Conservation (phyloP, 2,888 invertebrate species). For the Drosophila mimetica region DNA sequence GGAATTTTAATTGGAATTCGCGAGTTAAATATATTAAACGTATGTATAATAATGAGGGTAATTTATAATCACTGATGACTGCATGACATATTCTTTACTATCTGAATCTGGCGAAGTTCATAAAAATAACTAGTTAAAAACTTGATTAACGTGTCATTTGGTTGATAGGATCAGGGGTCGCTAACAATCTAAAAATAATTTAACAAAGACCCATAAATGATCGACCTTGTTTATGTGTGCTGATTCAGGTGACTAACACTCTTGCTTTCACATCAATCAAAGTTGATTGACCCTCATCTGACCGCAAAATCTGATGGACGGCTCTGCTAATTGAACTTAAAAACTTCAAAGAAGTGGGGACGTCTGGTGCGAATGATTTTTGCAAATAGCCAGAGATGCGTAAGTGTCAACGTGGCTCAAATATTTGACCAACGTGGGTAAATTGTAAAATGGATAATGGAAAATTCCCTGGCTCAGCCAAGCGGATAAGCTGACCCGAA, state of each 20-base stretch:
- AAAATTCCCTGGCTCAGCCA: constrained; percentile 36
- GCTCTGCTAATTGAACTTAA: constrained; percentile 65
- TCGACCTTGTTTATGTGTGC: constrained; percentile 27
- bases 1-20: constrained; percentile 18
- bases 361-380: constrained; percentile 37
- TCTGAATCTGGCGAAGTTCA: not conserved
- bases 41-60: not conserved
- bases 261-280: constrained; percentile 69
- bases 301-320: constrained; percentile 56
- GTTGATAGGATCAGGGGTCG: constrained; percentile 14
- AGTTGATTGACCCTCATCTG: constrained; percentile 68
- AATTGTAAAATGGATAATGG: constrained; percentile 12
- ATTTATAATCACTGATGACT: constrained; percentile 15
- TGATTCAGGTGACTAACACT: constrained; percentile 61
- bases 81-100: constrained; percentile 5
- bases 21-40: not conserved
- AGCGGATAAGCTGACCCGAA: constrained; percentile 15
- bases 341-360: constrained; percentile 38
- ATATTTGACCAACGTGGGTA: constrained; percentile 29
- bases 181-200: constrained; percentile 13
- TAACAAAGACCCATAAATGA: constrained; percentile 8
- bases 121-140: not conserved
- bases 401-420: constrained; percentile 44
- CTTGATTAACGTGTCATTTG: constrained; percentile 1
- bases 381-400: constrained; percentile 41